Base-by-base conservation (phyloP, 2,797 vertebrate genomes). In the Pseudochirops cupreus region DNA sequence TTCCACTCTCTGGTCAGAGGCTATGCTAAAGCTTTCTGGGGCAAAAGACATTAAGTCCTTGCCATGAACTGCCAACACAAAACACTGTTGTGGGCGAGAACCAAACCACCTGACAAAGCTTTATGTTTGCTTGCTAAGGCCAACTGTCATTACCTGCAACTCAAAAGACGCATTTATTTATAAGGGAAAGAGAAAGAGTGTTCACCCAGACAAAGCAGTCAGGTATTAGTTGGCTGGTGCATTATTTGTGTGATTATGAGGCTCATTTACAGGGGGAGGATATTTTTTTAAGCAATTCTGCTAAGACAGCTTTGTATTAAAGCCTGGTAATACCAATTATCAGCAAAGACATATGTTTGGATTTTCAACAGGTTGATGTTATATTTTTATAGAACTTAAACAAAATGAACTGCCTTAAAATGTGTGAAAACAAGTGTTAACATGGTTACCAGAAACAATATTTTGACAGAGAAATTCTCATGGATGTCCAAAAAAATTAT, bases 381-480 rank as follows among this genome's bases (percentile, higher is more conserved):
- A 93, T 55, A 26, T 50, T 53, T 82, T 46, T 91, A 94, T 56
- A 95, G 29, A 67, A 94, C 33, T 57, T 94, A 18, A 94, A 92
- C 33, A 82, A 94, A 82, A 96, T 91, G 58, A 89, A 90, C 74
- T 58, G 67, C 39, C 92, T 93, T 94, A 58, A 90, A 97, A 93
- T 28, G 39, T 55, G 28, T 46, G 94, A 92, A 95, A 93, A 46
- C 31, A 33, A 91, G 12, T 67, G 67, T 93, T 93, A 74, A 91
- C n/a, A 46, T 91, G 54, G n/a, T 91, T 62, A 26, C 55, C 14
- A 91, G 46, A 14, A 91, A 90, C 21, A 92, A 14, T 92, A 91
- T 56, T 94, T 93, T 56, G 90, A 55, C 74, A 92, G 55, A 56
- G 16, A 96, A 94, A 55, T 59, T 67, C 31, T 91, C n/a, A 89